Evolutionary conservation across 2,113 vertebrate species (phyloP).

Genomic region (Aythya baeri): DNA sequence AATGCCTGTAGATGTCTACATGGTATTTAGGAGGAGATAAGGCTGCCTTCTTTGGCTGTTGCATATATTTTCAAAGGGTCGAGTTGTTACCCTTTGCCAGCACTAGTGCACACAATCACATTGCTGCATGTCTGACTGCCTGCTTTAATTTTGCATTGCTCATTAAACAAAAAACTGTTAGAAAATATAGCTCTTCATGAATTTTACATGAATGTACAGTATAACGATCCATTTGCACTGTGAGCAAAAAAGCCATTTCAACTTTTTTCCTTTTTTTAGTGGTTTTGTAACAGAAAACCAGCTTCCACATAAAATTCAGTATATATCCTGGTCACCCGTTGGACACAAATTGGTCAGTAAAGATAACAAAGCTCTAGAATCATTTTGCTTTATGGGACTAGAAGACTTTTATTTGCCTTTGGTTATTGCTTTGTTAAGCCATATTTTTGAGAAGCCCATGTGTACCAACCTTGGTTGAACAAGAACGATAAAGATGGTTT

Average conservation of each 20-base stretch:
- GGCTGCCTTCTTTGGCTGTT: neutral
- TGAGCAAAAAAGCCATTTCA: constrained; percentile 31
- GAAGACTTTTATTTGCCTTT: constrained; percentile 3
- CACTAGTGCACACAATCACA: neutral
- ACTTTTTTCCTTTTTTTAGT: constrained; percentile 76
- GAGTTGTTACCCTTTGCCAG: neutral
- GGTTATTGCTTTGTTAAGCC: neutral
- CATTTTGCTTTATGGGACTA: constrained; percentile 48
- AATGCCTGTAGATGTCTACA: neutral
- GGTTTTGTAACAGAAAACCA: constrained; percentile 81
- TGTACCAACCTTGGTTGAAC: neutral
- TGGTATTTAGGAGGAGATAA: neutral
- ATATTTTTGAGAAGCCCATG: neutral
- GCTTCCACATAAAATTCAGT: constrained; percentile 87
- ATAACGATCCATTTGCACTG: neutral
- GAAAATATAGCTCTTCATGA: neutral
- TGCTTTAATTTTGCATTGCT: constrained; percentile 9
- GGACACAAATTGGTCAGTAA: constrained; percentile 91
- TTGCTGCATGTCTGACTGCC: constrained; percentile 19
- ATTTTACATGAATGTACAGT: constrained; percentile 7
- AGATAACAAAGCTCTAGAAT: constrained; percentile 33
- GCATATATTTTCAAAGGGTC: neutral
- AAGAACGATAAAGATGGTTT: neutral
- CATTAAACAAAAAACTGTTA: neutral
- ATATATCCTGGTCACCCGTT: constrained; percentile 86